Base-by-base conservation (phyloP, 2,888 invertebrate species). In the Phoronis australis region DNA sequence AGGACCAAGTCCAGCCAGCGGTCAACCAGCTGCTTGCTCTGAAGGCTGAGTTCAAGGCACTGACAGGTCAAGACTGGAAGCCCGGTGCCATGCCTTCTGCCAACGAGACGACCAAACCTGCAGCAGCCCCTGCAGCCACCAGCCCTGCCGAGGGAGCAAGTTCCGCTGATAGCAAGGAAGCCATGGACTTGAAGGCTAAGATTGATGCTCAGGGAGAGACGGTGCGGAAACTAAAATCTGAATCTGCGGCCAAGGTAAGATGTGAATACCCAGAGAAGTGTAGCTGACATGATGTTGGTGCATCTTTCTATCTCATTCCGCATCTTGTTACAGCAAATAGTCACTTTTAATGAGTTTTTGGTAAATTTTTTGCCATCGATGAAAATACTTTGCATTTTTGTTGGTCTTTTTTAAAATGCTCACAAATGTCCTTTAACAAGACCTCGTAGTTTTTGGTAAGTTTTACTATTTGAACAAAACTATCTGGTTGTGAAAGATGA, bases 1-100 rank as follows among this genome's bases (percentile, higher is more conserved):
- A 70, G 68, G 59, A 37, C 21, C 52, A 59, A 15, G 62, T 85
- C 23, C 82, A 83, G 38, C 73, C 71, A 23, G 83, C 80, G 57
- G 83, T 85, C 1, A 80, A 83, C 60, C 62, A 60, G 37, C 74
- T 91, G 1, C 70, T 89, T 18, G 80, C 80, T 6, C 73, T 91
- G 1, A 93, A 93, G 77, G 79, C 82, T 0, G 83, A 88, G 52
- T 92, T 84, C 75, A 91, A 90, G 73, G 76, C 80, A 12, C 68
- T 79, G n/a, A 84, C 84, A 15, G 87, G 85, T 0, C 65, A 79
- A 60, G 86, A 86, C 48, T 86, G 85, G 85, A 83, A 81, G 59
- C 82, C 80, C 22, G 59, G 51, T 22, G 31, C 27, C 23, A 38
- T 42, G 20, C 51, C 12, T 9, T 18, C n/a, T 9, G 22, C 15